A percentile compares a stretch with the other conserved stretches of the same genome.
Evolutionary conservation across 2,113 vertebrate genomes (phyloP).

Genomic region (Columbina picui): DNA sequence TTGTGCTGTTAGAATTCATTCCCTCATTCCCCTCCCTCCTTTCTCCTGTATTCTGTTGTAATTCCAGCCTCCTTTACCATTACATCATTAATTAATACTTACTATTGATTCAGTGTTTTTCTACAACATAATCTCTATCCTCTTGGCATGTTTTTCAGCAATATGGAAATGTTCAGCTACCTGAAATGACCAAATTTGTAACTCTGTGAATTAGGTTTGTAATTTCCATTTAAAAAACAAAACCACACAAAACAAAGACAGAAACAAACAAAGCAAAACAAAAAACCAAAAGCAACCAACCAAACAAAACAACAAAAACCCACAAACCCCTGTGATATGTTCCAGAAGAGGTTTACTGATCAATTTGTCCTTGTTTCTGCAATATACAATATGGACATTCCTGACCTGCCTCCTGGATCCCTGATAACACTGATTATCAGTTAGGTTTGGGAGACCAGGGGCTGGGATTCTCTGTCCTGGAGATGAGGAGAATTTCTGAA

Average conservation of each 20-base stretch:
- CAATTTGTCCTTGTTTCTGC: background rate
- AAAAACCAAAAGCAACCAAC: background rate
- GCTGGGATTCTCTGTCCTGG: background rate
- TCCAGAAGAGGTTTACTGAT: background rate
- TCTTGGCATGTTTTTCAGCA: background rate
- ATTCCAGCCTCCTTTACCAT: background rate
- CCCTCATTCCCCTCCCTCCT: background rate
- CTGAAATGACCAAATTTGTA: background rate
- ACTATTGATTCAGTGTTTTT: background rate
- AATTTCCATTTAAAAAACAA: background rate
- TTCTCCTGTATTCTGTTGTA: background rate
- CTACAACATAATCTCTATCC: background rate
- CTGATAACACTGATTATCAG: accelerated
- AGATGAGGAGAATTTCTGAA: background rate
- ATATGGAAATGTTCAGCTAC: background rate
- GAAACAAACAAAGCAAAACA: background rate
- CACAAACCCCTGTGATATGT: background rate
- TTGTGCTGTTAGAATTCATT: background rate
- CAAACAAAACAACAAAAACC: background rate
- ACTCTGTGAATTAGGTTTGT: background rate
- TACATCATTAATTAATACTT: background rate
- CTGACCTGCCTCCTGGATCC: background rate
- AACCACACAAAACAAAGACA: background rate
- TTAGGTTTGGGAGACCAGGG: background rate
- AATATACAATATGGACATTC: background rate